Conservation (phyloP, 2,888 invertebrate species). For the Lasioglossum marginatum region DNA sequence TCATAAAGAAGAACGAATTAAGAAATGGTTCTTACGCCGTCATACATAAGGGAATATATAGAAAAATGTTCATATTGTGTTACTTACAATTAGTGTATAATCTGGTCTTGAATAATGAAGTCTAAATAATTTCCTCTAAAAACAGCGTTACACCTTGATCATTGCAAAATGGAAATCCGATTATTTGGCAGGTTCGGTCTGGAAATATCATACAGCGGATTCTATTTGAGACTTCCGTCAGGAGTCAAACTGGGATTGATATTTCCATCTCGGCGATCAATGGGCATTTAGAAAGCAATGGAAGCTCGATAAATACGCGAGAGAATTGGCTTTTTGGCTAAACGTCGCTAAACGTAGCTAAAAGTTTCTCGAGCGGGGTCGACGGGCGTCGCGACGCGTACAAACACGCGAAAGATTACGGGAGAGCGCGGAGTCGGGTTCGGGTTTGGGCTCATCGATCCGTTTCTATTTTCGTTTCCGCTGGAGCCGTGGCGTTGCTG, state of each 20-base stretch:
- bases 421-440: not conserved
- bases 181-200: not conserved
- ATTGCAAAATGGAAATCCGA: not conserved
- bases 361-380: not conserved
- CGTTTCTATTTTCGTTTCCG: slow-evolving; percentile 7
- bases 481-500: not conserved
- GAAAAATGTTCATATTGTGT: too few species aligned
- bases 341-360: not conserved
- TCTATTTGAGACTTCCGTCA: not conserved
- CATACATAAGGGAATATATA: too few species aligned
- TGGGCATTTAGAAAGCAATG: not conserved
- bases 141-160: not conserved
- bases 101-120: not conserved
- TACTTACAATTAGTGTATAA: too few species aligned
- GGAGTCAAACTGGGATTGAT: not conserved
- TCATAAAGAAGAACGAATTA: too few species aligned
- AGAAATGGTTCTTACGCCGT: too few species aligned
- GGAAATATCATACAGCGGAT: not conserved
- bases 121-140: not conserved
- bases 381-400: not conserved
- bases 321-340: not conserved
- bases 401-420: not conserved
- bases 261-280: not conserved
- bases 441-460: not conserved
- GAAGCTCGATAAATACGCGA: not conserved